Base-by-base conservation (phyloP, 2,113 vertebrate species). In the Equus przewalskii region DNA sequence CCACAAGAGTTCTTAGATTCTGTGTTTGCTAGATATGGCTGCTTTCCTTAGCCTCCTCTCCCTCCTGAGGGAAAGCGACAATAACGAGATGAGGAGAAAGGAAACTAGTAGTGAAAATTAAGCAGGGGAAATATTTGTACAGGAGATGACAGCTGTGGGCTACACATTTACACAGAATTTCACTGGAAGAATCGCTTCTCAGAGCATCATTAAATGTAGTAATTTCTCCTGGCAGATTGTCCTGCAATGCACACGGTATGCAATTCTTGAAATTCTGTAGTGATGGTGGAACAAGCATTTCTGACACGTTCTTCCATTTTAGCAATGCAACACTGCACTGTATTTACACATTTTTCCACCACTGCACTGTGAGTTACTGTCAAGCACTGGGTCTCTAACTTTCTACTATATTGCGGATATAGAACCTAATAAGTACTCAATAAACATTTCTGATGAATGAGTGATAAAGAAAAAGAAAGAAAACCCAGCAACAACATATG, bases 121-220 rank as follows among this genome's bases (percentile, higher is more conserved):
- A 89, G 30, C 41, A 69, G n/a, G 49, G 79, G n/a, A 94, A 73
- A 82, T 93, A 81, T 79, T 75, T 86, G n/a, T 84, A 41, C 5
- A 36, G 28, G 70, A 44, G 19, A 26, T n/a, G 49, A 79, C 87
- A 92, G 89, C 44, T 91, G 33, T 91, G 72, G 14, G 67, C 58
- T 81, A 76, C 28, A 54, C 58, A 62, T 62, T 93, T 65, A 73
- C 13, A 33, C 13, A 44, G 41, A 36, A 73, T 64, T 79, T 94
- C 75, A 30, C 15, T 8, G 26, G 51, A 81, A 69, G 91, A 69
- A 72, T 67, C 2, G 0, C 73, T 69, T 78, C 26, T 21, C 26
- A 46, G 56, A 44, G n/a, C 24, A 28, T 79, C 33, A 76, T 82
- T 96, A 69, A 91, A 58, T 80, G 30, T 82, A 44, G 65, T 26